These are phyloP conservation scores for Diachasma alloeum DNA, from an alignment of 1,140 invertebrate species.

Conservation along the genomic window DNA sequence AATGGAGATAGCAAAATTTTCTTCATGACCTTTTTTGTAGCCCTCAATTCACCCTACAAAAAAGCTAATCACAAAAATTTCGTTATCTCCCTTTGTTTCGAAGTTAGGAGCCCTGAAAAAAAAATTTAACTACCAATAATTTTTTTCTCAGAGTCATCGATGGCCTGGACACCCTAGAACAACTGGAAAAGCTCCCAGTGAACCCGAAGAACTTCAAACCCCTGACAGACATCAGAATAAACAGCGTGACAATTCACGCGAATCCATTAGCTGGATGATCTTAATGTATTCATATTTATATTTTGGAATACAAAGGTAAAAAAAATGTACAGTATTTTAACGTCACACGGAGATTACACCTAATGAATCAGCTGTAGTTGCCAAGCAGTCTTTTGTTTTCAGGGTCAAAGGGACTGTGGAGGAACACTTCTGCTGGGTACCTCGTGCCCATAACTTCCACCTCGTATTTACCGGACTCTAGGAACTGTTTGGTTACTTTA, in stretches of 20 bases:
- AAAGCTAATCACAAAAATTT: too few species aligned
- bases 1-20: too few species aligned
- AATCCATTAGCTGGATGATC: conserved; percentile 87
- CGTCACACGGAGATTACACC: not conserved
- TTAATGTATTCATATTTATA: not conserved
- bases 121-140: too few species aligned
- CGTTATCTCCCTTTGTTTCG: too few species aligned
- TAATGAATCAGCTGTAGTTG: conserved; percentile 15
- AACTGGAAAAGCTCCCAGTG: conserved; percentile 94
- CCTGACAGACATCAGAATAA: conserved; percentile 84
- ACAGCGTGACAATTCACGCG: conserved; percentile 92
- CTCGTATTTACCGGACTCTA: conserved; percentile 78
- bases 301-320: not conserved
- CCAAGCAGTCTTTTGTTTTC: conserved; percentile 68
- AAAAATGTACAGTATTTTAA: not conserved
- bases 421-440: conserved; percentile 74
- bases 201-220: conserved; percentile 93
- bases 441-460: conserved; percentile 81
- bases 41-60: too few species aligned
- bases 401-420: conserved; percentile 83
- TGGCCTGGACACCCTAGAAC: conserved; percentile 95
- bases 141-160: conserved; percentile 88
- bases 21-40: too few species aligned
- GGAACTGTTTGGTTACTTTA: conserved; percentile 72
- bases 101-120: too few species aligned